Conservation (phyloP, 2,113 vertebrate genomes). For the Puma concolor region DNA sequence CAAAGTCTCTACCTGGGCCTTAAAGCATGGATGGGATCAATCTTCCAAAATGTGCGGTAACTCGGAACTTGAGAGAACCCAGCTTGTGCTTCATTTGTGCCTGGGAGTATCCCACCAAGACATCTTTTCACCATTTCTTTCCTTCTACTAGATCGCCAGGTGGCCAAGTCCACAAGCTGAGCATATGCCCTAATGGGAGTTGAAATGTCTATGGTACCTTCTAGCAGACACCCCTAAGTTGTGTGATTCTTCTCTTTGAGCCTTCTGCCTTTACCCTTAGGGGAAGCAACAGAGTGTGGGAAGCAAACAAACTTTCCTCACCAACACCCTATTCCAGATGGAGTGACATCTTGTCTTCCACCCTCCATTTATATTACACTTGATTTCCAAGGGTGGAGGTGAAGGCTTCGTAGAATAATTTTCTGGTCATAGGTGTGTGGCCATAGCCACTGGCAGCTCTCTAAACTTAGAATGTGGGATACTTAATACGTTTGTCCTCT, state of each 20-base stretch:
- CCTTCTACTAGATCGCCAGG: background rate
- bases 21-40: background rate
- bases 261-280: background rate
- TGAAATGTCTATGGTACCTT: background rate
- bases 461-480: background rate
- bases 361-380: background rate
- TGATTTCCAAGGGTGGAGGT: background rate
- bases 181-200: background rate
- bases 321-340: background rate
- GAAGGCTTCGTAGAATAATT: background rate
- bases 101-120: background rate
- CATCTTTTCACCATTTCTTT: background rate
- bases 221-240: background rate
- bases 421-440: background rate
- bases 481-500: background rate
- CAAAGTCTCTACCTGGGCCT: background rate
- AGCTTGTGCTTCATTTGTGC: background rate
- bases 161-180: background rate
- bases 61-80: background rate
- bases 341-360: background rate
- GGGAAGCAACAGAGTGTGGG: background rate
- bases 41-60: background rate
- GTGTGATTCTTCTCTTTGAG: no score
- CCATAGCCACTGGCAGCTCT: background rate
- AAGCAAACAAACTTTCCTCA: background rate